Evolutionary conservation across 2,113 vertebrate species (phyloP), one percentile per base, ranked within the genome.

Genomic region (Solea solea): DNA sequence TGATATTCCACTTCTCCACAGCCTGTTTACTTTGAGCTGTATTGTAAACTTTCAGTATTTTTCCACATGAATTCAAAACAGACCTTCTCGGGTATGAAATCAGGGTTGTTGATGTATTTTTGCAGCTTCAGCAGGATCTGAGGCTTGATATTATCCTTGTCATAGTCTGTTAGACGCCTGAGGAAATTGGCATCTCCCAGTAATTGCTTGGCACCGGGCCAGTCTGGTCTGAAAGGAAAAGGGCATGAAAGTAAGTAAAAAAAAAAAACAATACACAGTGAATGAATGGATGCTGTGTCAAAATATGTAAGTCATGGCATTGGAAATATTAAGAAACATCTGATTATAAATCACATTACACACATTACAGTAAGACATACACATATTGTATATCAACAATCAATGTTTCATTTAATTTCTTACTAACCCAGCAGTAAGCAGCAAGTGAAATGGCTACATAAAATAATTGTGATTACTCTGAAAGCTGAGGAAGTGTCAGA

Each of bases 61-160:
- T 61, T 45, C 10, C 15, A 27, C 14, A 21, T 21, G 5, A 54
- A 56, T 73, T 69, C 2, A 34, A 80, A 63, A 82, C 83, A 81
- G 2, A 88, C 85, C 89, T 96, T 96, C 63, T 95, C 94, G n/a
- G 94, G 94, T 41, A 94, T 55, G 69, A 95, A 97, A 83, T 96
- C 94, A 2, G 94, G 92, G 69, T 97, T 96, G 74, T 91, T 93
- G 40, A 95, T 79, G 48, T 95, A 95, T 74, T 88, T 95, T 16
- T 95, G 94, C 51, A 96, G 91, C 61, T 95, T 95, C 63, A 86
- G 76, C 68, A 95, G 76, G 59, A 95, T 90, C 67, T 94, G 89
- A 39, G 92, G 82, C 39, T 92, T 95, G 83, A 96, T 94, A 81
- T 96, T 96, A 82, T 95, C 92, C 88, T 96, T 95, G 79, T 96